Base-by-base conservation (phyloP, 2,888 invertebrate genomes). In the Leptinotarsa haldemani region DNA sequence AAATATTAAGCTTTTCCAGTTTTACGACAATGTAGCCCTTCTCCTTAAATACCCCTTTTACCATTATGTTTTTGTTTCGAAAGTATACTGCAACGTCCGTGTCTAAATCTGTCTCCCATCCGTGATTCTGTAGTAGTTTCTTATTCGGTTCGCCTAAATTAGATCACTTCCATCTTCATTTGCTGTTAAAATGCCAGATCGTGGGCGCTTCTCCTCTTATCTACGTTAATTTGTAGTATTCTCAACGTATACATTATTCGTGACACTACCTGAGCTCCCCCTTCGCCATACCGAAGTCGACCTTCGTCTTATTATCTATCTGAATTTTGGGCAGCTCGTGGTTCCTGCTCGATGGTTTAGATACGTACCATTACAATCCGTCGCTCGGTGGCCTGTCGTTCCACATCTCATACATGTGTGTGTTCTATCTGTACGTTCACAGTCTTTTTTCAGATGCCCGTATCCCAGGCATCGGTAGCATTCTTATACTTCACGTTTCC, bases 1-100 rank as follows among this genome's bases (percentile, higher is more conserved):
- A 30, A 30, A 30, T 30, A 1, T 30, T 30, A 7, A 30, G 7
- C 30, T 1, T 7, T 30, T 30, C 30, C 30, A 30, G 30, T 15
- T 71, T 15, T 30, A 71, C 30, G 18, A 15, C 18, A 5, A 71
- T 30, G 18, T 63, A 69, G 2, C 64, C 71, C n/a, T 50, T 15
- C 15, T 22, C 16, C 30, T n/a, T 46, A 12, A 20, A 3, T 63
- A 20, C 1, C 15, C 30, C 64, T 12, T 30, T 4, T 3, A 74
- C 70, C 47, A n/a, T 46, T 1, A 75, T 25, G 16, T 73, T 68
- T 63, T 67, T 70, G 30, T 73, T 75, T n/a, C 56, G 22, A 25
- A 58, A 67, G 3, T 56, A 48, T 15, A 77, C n/a, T 5, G 67
- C 74, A 3, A 72, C 68, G 56, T 74, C 70, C 15, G n/a, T 40